These are phyloP conservation scores for Psephotus haematonotus DNA, from an alignment of 2,113 vertebrate genomes.

Conservation along the genomic window DNA sequence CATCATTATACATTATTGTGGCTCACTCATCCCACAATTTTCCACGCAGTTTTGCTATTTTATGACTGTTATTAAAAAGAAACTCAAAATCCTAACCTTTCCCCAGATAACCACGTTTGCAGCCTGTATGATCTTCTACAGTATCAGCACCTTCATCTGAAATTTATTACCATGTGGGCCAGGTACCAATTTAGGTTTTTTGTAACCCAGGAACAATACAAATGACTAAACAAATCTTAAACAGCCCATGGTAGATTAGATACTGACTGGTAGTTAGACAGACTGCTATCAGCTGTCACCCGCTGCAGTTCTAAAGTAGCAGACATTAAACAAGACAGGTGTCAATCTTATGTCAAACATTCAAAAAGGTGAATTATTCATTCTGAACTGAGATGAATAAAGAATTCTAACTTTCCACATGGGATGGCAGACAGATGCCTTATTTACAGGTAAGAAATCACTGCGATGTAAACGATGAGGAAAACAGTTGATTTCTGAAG, in stretches of 20 bases:
- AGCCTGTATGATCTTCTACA: not conserved
- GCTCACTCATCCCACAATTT: not conserved
- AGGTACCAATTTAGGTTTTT: not conserved
- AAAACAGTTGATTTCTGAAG: not conserved
- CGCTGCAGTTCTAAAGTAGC: not conserved
- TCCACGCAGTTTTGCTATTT: not conserved
- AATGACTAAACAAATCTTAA: not conserved
- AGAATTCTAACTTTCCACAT: not conserved
- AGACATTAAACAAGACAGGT: not conserved
- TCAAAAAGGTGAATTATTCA: not conserved
- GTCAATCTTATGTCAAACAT: not conserved
- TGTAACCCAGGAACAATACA: not conserved
- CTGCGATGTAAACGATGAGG: not conserved
- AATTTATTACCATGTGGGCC: not conserved
- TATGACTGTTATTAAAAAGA: not conserved
- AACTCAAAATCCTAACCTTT: not conserved
- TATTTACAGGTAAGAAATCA: not conserved
- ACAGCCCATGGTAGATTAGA: not conserved
- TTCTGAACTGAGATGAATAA: slow-evolving; percentile 15
- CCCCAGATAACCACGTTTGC: not conserved
- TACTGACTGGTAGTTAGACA: not conserved
- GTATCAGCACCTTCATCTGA: not conserved
- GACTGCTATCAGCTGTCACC: not conserved
- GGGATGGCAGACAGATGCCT: not conserved
- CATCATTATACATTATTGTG: not conserved